Evolutionary conservation across 2,888 invertebrate genomes (phyloP), one percentile per base, ranked within the genome.

Genomic region (Hydrotaea diabolus): DNA sequence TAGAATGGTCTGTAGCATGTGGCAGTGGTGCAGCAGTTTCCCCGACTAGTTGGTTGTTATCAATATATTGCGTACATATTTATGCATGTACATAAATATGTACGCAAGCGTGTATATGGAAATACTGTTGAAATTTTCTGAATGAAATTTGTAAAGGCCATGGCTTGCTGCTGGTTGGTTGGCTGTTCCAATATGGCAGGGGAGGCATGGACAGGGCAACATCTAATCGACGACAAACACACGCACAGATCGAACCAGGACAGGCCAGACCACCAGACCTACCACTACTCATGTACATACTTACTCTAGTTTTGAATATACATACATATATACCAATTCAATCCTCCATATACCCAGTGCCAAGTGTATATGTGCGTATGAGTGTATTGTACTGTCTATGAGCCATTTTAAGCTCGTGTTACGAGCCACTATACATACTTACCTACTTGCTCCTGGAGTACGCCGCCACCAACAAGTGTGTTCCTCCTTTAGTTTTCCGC

Each of bases 401-500:
- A 23, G 26, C 59, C 23, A 26, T 39, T 43, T 39, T 66, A 43
- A 39, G 43, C 39, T 72, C 73, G 59, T 73, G 57, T 21, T 73
- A 57, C 55, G 55, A 57, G n/a, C 59, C 57, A 23, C n/a, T 57
- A 57, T 57, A 73, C 73, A 57, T 57, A 73, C 73, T 53, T 55
- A 36, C 17, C 55, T 57, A 73, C 73, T 73, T 39, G 9, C 39
- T 39, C 11, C 39, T 3, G 39, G 26, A 5, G 36, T 39, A 62
- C 53, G n/a, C 66, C n/a, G 69, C 66, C 43, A 49, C 73, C 81
- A 80, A 84, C 83, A 83, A 75, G 77, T 77, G 77, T 77, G 75
- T 77, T 75, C 36, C 46, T 71, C 17, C 71, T 73, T 77, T 73
- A 80, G 73, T 80, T 79, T 83, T 77, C 79, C 75, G 82, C 75